Conservation (phyloP, 2,113 vertebrate species). For the Perccottus glenii region DNA sequence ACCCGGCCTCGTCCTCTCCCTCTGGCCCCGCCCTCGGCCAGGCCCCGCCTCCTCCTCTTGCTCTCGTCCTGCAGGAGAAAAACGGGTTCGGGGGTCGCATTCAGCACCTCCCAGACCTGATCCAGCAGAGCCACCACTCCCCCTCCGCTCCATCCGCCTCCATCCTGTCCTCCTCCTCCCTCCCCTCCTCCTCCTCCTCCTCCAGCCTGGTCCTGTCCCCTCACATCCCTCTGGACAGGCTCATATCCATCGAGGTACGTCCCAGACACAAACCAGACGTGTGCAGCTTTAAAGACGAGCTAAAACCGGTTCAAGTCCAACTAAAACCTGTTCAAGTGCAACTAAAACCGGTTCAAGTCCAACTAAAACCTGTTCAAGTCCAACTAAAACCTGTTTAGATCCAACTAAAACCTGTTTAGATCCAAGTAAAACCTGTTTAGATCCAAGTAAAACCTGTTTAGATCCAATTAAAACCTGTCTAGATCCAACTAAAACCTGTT, state of each 20-base stretch:
- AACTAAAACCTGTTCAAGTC: no score
- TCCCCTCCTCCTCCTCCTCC: conserved; percentile 82
- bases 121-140: conserved; percentile 99
- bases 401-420: no score
- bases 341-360: no score
- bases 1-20: conserved; percentile 45
- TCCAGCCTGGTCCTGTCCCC: conserved; percentile 96
- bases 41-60: conserved; percentile 21
- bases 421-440: no score
- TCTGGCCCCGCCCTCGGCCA: conserved; percentile 31
- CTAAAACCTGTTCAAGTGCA: no score
- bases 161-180: conserved; percentile 77
- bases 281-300: no score
- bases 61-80: conserved; percentile 85
- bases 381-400: no score
- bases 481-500: no score
- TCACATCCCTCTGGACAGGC: conserved; percentile 93
- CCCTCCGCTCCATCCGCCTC: conserved; percentile 76
- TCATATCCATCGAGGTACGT: conserved; percentile 95
- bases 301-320: no score
- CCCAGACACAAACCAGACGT: conserved; percentile 28
- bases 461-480: no score
- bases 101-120: conserved; percentile 99
- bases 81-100: conserved; percentile 95
- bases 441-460: no score